These are phyloP conservation scores for Lagopus muta DNA, from an alignment of 2,113 vertebrate genomes.

Conservation along the genomic window DNA sequence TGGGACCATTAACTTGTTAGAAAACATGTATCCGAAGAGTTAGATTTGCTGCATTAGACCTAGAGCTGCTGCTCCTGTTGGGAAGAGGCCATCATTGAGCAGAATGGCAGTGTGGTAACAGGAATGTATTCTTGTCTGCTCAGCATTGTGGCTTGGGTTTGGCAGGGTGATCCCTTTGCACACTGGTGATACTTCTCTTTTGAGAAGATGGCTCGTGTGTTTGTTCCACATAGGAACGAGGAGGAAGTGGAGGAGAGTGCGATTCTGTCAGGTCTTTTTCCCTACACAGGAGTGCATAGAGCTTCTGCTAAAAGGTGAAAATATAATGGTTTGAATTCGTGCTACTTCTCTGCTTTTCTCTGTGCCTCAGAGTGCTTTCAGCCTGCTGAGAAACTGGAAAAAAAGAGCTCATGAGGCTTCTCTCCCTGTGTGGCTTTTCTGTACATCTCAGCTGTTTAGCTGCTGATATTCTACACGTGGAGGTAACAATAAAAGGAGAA, in stretches of 20 bases:
- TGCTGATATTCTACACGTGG: not conserved
- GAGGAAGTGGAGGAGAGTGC: not conserved
- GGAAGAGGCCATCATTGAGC: not conserved
- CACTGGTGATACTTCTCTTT: not conserved
- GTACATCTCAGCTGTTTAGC: not conserved
- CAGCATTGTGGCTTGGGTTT: not conserved
- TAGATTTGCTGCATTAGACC: fast-evolving
- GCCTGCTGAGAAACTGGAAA: not conserved
- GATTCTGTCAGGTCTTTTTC: not conserved
- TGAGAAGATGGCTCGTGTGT: not conserved
- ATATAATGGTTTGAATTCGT: not conserved
- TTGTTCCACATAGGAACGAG: not conserved
- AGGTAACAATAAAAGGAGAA: not conserved
- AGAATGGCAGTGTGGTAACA: not conserved
- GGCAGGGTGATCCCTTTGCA: not conserved
- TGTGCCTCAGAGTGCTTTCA: not conserved
- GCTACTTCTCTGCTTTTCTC: not conserved
- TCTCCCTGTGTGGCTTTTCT: not conserved
- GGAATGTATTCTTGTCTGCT: fast-evolving
- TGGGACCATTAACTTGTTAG: not conserved
- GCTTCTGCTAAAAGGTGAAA: not conserved
- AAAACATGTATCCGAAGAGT: not conserved
- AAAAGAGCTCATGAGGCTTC: not conserved
- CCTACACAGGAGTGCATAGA: not conserved
- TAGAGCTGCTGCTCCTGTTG: not conserved